These are phyloP conservation scores for Tryphoninae sp. DNA, from an alignment of 2,888 invertebrate species.

Conservation along the genomic window DNA sequence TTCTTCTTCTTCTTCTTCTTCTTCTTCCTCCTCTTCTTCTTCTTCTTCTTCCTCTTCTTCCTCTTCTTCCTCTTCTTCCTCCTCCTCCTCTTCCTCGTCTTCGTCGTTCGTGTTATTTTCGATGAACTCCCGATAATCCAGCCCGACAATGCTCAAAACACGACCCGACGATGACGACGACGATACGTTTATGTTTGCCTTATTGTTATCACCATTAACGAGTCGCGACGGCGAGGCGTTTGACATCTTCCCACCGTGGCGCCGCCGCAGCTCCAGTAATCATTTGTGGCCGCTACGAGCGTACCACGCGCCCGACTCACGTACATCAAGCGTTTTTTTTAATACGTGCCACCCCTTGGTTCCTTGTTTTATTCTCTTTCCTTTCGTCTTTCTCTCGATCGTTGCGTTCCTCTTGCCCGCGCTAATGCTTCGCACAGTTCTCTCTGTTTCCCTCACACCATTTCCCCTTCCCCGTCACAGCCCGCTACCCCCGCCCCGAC, in stretches of 20 bases:
- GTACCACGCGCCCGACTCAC: constrained; percentile 74
- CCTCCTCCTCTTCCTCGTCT: constrained; percentile 55
- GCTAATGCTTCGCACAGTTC: constrained; percentile 13
- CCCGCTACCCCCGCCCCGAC: constrained; percentile 11
- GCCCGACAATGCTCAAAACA: constrained; percentile 60
- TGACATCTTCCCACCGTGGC: constrained; percentile 77
- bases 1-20: constrained; percentile 27
- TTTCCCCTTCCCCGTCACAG: background rate
- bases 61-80: constrained; percentile 54
- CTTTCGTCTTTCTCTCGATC: constrained; percentile 10
- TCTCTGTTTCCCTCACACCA: background rate
- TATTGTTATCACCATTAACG: constrained; percentile 74
- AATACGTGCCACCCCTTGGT: constrained; percentile 52
- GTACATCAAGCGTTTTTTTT: constrained; percentile 72
- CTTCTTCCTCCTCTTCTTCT: constrained; percentile 58
- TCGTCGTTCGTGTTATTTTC: constrained; percentile 53
- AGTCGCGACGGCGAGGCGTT: constrained; percentile 74
- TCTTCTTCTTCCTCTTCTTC: constrained; percentile 60
- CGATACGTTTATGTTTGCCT: constrained; percentile 49
- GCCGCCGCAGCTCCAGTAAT: constrained; percentile 72
- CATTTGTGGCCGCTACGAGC: constrained; percentile 77
- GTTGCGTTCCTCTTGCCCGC: background rate
- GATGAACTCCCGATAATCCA: constrained; percentile 57
- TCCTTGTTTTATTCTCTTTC: background rate
- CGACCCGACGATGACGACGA: constrained; percentile 33